Conservation (phyloP, 2,888 invertebrate species). For the Chymomyza amoena region DNA sequence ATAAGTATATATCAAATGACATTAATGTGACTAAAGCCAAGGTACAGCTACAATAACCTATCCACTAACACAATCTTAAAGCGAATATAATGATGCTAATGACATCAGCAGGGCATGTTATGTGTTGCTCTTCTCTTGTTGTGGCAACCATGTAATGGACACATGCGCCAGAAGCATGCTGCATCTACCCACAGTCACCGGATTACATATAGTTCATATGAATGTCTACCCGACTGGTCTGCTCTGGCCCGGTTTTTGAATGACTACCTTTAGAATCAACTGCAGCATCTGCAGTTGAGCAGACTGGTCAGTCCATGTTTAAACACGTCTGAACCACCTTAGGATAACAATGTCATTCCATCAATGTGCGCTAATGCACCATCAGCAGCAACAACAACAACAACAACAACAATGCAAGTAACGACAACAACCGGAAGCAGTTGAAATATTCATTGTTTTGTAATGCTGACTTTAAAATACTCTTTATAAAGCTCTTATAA, state of each 20-base stretch:
- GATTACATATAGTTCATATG: background rate
- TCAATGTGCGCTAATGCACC: constrained; percentile 26
- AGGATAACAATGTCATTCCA: constrained; percentile 35
- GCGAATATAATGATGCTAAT: background rate
- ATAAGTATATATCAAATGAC: background rate
- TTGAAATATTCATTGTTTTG: background rate
- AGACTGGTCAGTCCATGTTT: background rate
- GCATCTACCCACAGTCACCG: background rate
- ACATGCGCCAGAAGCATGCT: background rate
- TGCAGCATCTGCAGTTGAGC: background rate
- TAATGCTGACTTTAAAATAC: background rate
- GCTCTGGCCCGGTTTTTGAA: background rate
- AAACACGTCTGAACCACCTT: background rate
- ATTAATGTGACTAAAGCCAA: background rate
- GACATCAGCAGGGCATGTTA: background rate
- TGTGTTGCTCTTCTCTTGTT: background rate
- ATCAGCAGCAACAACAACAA: constrained; percentile 2
- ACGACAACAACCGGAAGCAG: constrained; percentile 4
- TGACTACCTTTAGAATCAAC: background rate
- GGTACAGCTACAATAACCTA: background rate
- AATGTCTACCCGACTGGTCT: background rate
- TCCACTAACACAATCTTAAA: background rate
- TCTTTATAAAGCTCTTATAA: no score
- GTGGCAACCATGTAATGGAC: background rate
- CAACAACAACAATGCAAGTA: background rate